A percentile compares a stretch with the other conserved stretches of the same genome.
Conservation (phyloP, 1,140 invertebrate species). For the Leptopilina clavipes region DNA sequence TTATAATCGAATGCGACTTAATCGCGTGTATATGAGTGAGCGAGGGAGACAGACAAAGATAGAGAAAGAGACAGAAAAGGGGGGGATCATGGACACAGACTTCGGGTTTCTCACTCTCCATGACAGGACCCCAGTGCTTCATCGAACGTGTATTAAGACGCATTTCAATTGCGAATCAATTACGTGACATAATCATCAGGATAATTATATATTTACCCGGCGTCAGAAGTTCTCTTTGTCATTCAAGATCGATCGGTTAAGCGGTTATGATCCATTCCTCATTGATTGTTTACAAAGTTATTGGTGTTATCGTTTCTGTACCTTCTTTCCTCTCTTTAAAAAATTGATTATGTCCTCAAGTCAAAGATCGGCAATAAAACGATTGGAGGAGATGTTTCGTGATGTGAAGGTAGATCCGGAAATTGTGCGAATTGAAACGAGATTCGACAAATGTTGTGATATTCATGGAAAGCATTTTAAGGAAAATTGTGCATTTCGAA, state of each 20-base stretch:
- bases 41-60: too few species aligned
- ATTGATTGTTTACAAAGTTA: too few species aligned
- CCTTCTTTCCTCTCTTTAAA: slow-evolving; percentile 25
- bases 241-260: too few species aligned
- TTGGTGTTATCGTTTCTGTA: too few species aligned
- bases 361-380: slow-evolving; percentile 80
- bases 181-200: slow-evolving; percentile 46
- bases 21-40: neutral
- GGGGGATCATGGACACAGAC: slow-evolving; percentile 58
- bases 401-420: slow-evolving; percentile 79
- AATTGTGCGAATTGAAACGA: slow-evolving; percentile 75
- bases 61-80: slow-evolving; percentile 3
- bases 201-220: neutral
- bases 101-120: slow-evolving; percentile 54
- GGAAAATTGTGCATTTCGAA: slow-evolving; percentile 74
- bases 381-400: slow-evolving; percentile 82
- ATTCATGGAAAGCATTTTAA: slow-evolving; percentile 81
- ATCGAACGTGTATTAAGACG: slow-evolving; percentile 69
- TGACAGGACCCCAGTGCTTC: slow-evolving; percentile 66
- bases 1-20: slow-evolving; percentile 49
- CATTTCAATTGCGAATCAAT: slow-evolving; percentile 51
- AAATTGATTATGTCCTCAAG: slow-evolving; percentile 72
- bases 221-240: too few species aligned
- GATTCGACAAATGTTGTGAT: slow-evolving; percentile 78
- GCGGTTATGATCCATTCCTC: too few species aligned